Evolutionary conservation across 2,113 vertebrate genomes (phyloP), one percentile per base, ranked within the genome.

Genomic region (Hystrix cristata): DNA sequence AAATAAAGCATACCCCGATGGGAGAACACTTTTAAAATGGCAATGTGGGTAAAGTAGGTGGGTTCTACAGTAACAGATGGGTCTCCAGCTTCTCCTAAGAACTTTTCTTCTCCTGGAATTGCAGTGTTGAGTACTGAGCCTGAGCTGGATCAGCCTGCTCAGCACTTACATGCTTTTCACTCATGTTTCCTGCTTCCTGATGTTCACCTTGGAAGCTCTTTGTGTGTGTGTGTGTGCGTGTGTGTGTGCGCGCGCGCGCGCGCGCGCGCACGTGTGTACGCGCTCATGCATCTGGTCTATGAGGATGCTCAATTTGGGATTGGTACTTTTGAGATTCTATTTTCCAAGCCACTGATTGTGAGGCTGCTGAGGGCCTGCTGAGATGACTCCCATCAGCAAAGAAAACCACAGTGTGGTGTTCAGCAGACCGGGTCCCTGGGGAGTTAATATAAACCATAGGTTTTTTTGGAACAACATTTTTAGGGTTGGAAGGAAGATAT

Each of bases 401-500:
- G 65, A 71, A 85, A 76, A 90, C 38, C 79, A n/a, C 0, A 29
- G 5, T 12, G 53, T 23, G 46, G 59, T 25, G 29, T 14, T 86
- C 10, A 23, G 76, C n/a, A 82, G 79, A 53, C 1, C n/a, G 27
- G 38, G 72, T 27, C 46, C 60, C 64, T 43, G 3, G 48, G 23
- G 80, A 95, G 80, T 59, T 25, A 59, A 76, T 12, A 53, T 62
- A 94, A 38, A 89, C 5, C 16, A 16, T 0, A 6, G 29, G 48
- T 65, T 48, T 1, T 46, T 67, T 48, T 72, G 79, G 72, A 76
- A 91, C n/a, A 88, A 65, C 34, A 34, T 4, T 31, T 65, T 51
- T 3, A 67, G n/a, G 38, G 43, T 87, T 96, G 83, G 92, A 98
- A 98, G 87, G 91, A 98, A 98, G 95, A 97, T 95, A 94, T 0